Base-by-base conservation (phyloP, 1,140 invertebrate species). In the Drosophila murphyi region DNA sequence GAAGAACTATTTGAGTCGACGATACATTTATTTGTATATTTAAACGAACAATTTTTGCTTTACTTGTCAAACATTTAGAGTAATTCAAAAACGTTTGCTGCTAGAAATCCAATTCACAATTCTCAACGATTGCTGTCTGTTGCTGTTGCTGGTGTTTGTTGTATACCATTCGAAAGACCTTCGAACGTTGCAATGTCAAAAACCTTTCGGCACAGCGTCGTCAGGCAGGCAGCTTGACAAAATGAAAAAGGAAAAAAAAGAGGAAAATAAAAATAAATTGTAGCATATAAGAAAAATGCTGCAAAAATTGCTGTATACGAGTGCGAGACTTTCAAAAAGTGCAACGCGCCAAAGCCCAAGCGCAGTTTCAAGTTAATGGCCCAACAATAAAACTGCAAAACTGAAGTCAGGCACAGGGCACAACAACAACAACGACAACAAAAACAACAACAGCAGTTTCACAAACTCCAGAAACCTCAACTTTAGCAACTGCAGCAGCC, bases 151-250 rank as follows among this genome's bases (percentile, higher is more conserved):
- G 29, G 1, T 20, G 1, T 20, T 56, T 56, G 3, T 7, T 45
- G 31, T n/a, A 5, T 20, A 28, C 55, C 64, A 75, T 56, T 65
- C 72, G 39, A 71, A 78, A 78, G 76, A 67, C 76, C 76, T 79
- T 79, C 76, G 57, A 72, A 57, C 39, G 72, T 64, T 45, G 72
- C 76, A 79, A 76, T 79, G 76, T 79, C 76, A 79, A 76, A 76
- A 79, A 76, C 73, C 76, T 72, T 78, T 68, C 43, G 73, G 59
- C 60, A 52, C 56, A 71, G 12, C 70, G 68, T 61, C 59, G 71
- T 65, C 65, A 69, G 55, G 29, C 54, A 48, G 72, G 63, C 72
- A 50, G 72, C 60, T 78, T 79, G 76, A 76, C 76, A 78, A 78
- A 78, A 68, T 45, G 39, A 59, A 54, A 45, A 52, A 51, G n/a